Conservation (phyloP, 2,888 invertebrate species). For the Drosophila subsilvestris region DNA sequence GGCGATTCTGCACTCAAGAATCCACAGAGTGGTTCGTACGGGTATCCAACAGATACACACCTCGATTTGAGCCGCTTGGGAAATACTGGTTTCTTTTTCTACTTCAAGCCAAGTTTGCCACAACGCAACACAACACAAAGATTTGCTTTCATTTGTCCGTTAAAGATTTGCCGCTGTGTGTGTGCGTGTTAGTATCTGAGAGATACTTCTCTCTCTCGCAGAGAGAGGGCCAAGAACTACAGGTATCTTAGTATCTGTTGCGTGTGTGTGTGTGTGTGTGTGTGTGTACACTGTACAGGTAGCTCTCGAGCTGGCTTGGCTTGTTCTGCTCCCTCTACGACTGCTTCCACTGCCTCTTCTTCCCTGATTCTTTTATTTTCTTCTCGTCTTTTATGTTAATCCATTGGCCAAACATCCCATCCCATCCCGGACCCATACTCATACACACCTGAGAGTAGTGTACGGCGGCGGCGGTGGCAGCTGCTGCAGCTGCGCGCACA, state of each 20-base stretch:
- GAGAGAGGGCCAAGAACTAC: slow-evolving; percentile 5
- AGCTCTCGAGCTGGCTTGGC: slow-evolving; percentile 59
- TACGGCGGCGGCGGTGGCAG: slow-evolving; percentile 62
- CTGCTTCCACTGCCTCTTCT: slow-evolving; percentile 3
- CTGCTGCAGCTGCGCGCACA: slow-evolving; percentile 70
- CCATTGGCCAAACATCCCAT: slow-evolving; percentile 61
- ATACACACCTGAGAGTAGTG: slow-evolving; percentile 40
- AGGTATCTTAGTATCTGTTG: slow-evolving; percentile 18
- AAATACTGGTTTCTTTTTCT: slow-evolving; percentile 68
- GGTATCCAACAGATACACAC: slow-evolving; percentile 71
- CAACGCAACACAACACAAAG: slow-evolving; percentile 47
- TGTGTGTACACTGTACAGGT: slow-evolving; percentile 47
- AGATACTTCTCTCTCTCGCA: neutral
- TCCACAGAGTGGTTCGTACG: slow-evolving; percentile 1
- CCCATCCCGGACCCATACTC: slow-evolving; percentile 10
- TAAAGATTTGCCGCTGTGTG: slow-evolving; percentile 50
- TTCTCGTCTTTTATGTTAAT: slow-evolving; percentile 65
- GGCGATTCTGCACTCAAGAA: slow-evolving; percentile 7
- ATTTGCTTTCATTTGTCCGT: slow-evolving; percentile 79
- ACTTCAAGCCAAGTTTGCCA: slow-evolving; percentile 61
- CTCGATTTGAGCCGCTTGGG: slow-evolving; percentile 30
- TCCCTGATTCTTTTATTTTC: slow-evolving; percentile 18
- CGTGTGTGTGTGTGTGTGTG: slow-evolving; percentile 7
- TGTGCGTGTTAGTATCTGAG: slow-evolving; percentile 31
- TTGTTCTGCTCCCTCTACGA: slow-evolving; percentile 25